Evolutionary conservation across 2,797 vertebrate genomes (phyloP).

Genomic region (Hafferia zeledoni): DNA sequence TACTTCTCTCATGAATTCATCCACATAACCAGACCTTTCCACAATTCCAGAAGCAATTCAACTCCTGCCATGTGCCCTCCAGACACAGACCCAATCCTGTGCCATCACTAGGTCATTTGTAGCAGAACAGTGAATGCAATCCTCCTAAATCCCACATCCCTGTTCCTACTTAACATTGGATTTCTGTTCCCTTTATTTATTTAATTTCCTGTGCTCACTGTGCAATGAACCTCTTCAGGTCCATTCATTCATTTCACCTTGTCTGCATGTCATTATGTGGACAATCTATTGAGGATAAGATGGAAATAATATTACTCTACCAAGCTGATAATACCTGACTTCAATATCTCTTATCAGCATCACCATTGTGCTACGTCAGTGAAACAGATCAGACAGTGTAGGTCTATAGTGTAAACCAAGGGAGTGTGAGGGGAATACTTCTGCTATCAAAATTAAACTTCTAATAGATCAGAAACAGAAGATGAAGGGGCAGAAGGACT

Average conservation of each 20-base stretch:
- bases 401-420: background rate
- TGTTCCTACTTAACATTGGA: background rate
- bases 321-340: conserved; percentile 43
- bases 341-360: conserved; percentile 50
- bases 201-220: background rate
- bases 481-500: background rate
- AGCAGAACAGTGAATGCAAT: background rate
- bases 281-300: conserved; percentile 48
- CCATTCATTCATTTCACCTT: conserved; percentile 50
- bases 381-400: conserved; percentile 11
- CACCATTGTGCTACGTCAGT: conserved; percentile 39
- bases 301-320: conserved; percentile 39
- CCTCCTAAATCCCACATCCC: background rate
- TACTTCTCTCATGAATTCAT: background rate
- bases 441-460: conserved; percentile 38
- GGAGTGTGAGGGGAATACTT: background rate
- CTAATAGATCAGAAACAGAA: background rate
- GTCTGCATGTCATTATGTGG: conserved; percentile 18
- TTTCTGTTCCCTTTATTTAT: background rate
- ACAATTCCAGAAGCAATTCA: background rate
- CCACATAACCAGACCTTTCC: background rate
- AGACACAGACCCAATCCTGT: background rate
- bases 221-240: background rate
- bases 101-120: background rate
- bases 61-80: background rate